Evolutionary conservation across 2,888 invertebrate species (phyloP), one percentile per base, ranked within the genome.

Genomic region (Caenorhabditis imperialis): DNA sequence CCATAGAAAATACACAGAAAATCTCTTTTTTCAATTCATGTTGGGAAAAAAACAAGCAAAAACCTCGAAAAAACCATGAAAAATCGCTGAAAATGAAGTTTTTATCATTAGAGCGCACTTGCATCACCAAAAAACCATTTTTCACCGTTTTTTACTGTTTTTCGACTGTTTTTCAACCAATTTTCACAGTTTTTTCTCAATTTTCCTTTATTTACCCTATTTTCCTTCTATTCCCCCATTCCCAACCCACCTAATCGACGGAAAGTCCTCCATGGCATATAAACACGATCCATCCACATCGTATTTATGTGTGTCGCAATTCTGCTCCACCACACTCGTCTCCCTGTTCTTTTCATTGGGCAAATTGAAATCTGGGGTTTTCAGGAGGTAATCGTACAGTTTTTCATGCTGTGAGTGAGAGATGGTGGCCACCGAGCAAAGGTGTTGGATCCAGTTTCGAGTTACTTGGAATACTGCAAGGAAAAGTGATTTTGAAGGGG

Each of bases 221-320:
- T n/a, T n/a, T n/a, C n/a, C n/a, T n/a, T n/a, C n/a, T n/a, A n/a
- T n/a, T n/a, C n/a, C n/a, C n/a, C n/a, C n/a, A n/a, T n/a, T n/a
- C n/a, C n/a, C n/a, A n/a, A n/a, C n/a, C n/a, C n/a, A 72, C 67
- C 69, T 27, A 7, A 75, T 75, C 23, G 47, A n/a, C 8, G 75
- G 63, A 25, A 69, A 75, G 22, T 57, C 58, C 23, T 75, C 69
- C 75, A 75, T 75, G 1, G 51, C 69, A 37, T 67, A 69, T 22
- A 75, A 35, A 50, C 75, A 75, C 8, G 53, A 44, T 37, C 75
- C 75, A 51, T 75, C 75, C 20, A 70, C 53, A 38, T 75, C 75
- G 30, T 63, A 75, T 4, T 54, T 45, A 6, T 50, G 10, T 1
- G 62, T 70, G 14, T 63, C 51, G 23, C 75, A 75, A 25, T 70